Percentiles rank a stretch among this genome's conserved stretches.
phyloP scores from a whole-genome alignment of 2,113 vertebrate genomes.

The Taurulus bubalis region DNA sequence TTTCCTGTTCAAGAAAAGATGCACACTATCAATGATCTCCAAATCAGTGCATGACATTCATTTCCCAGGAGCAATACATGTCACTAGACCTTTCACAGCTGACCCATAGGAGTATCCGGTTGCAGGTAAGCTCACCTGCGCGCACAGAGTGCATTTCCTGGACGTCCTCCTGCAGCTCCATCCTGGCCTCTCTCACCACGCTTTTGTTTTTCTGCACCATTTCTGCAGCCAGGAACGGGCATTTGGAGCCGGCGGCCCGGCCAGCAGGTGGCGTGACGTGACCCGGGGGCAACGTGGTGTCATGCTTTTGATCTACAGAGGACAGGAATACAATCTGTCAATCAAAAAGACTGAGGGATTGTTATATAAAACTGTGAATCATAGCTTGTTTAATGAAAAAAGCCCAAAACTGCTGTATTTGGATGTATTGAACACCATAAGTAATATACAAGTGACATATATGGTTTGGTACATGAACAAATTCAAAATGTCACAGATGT shows the following conservation, averaged over 20 bases:
- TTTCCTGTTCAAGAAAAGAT: constrained; percentile 32
- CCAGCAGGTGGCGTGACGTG: constrained; percentile 64
- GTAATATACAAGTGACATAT: no score
- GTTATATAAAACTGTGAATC: no score
- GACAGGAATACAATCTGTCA: neutral
- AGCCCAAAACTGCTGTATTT: no score
- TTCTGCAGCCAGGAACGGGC: constrained; percentile 92
- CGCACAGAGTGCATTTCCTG: constrained; percentile 83
- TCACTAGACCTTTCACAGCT: constrained; percentile 6
- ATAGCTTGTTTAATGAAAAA: no score
- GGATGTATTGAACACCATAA: no score
- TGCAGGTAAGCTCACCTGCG: constrained; percentile 78
- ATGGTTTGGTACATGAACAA: no score
- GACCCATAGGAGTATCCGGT: neutral
- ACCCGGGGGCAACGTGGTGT: constrained; percentile 65
- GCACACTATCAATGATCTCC: neutral
- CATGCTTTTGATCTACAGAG: constrained; percentile 29
- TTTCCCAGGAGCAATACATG: neutral
- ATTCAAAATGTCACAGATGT: no score
- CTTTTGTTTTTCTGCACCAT: constrained; percentile 87
- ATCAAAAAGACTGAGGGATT: no score
- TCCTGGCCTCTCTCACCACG: constrained; percentile 88
- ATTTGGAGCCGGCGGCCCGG: constrained; percentile 85
- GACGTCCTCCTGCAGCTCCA: constrained; percentile 92
- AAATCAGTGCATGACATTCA: neutral